These are phyloP conservation scores for Salticus scenicus DNA, from an alignment of 2,888 invertebrate species.

Conservation along the genomic window DNA sequence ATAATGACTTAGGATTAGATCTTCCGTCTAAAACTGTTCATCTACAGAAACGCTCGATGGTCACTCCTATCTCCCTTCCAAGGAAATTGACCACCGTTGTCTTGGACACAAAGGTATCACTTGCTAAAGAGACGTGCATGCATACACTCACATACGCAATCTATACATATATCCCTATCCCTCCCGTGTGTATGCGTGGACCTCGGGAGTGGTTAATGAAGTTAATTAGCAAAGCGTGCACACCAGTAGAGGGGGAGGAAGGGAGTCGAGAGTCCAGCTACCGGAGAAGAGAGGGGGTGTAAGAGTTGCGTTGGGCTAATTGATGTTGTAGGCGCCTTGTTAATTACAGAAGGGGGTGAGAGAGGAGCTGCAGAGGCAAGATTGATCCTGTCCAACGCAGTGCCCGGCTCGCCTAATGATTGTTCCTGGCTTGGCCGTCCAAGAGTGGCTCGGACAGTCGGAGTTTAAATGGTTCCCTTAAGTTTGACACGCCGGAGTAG, in stretches of 20 bases:
- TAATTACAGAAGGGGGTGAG: slow-evolving; percentile 62
- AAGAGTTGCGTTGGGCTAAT: slow-evolving; percentile 47
- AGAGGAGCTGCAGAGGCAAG: slow-evolving; percentile 42
- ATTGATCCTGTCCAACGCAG: slow-evolving; percentile 21
- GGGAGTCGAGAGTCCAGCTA: slow-evolving; percentile 25
- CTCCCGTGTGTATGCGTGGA: slow-evolving; percentile 18
- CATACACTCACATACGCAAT: neutral
- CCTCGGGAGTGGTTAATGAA: slow-evolving; percentile 67
- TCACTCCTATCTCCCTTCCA: neutral
- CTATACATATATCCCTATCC: slow-evolving; percentile 5
- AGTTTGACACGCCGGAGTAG: slow-evolving; percentile 54
- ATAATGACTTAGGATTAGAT: no score
- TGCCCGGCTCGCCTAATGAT: slow-evolving; percentile 49
- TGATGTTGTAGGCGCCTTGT: slow-evolving; percentile 70
- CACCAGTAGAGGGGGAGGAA: neutral
- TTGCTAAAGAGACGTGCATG: neutral
- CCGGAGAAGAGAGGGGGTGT: slow-evolving; percentile 34
- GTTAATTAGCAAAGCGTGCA: slow-evolving; percentile 61
- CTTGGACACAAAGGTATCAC: slow-evolving; percentile 4
- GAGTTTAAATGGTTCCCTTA: slow-evolving; percentile 64
- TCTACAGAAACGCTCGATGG: neutral
- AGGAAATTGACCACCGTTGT: slow-evolving; percentile 27
- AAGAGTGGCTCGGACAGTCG: slow-evolving; percentile 63
- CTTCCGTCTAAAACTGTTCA: no score
- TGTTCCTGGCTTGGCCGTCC: slow-evolving; percentile 34